A percentile compares a stretch with the other conserved stretches of the same genome.
phyloP scores from a whole-genome alignment of 2,113 vertebrate genomes.

The Atherinomorus stipes region DNA sequence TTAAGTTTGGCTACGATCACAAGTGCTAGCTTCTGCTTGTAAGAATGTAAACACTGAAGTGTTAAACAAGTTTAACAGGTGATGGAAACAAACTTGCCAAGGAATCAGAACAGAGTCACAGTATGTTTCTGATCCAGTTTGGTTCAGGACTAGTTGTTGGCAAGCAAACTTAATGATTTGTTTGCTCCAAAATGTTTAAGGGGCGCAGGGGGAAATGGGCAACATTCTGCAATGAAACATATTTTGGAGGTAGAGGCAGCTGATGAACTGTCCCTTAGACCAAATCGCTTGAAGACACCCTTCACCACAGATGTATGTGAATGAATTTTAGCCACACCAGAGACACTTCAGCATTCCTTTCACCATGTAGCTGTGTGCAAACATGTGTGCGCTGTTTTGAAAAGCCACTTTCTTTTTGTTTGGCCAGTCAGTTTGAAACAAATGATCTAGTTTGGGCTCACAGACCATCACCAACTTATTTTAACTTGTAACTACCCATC shows the following conservation, averaged over 20 bases:
- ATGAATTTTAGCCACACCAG: constrained; percentile 61
- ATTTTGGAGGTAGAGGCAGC: constrained; percentile 40
- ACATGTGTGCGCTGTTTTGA: constrained; percentile 53
- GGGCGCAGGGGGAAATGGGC: constrained; percentile 9
- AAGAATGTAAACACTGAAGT: constrained; percentile 5
- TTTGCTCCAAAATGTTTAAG: neutral
- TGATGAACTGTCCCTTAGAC: constrained; percentile 75
- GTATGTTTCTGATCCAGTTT: neutral
- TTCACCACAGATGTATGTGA: constrained; percentile 66
- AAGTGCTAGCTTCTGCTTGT: neutral
- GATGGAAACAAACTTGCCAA: neutral
- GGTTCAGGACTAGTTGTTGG: neutral
- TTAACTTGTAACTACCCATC: constrained; percentile 27
- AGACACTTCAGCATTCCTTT: constrained; percentile 84
- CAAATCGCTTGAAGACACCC: constrained; percentile 63
- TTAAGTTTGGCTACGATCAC: constrained; percentile 1
- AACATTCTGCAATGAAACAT: constrained; percentile 49
- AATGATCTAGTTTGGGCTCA: constrained; percentile 60
- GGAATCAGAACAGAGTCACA: neutral
- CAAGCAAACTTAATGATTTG: constrained; percentile 10
- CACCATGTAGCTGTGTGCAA: constrained; percentile 50
- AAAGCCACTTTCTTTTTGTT: constrained; percentile 73
- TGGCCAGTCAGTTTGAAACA: constrained; percentile 71
- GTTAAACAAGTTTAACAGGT: neutral
- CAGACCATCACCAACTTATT: constrained; percentile 34